Evolutionary conservation across 2,888 invertebrate genomes (phyloP).

Genomic region (Linnaemya vulpina): DNA sequence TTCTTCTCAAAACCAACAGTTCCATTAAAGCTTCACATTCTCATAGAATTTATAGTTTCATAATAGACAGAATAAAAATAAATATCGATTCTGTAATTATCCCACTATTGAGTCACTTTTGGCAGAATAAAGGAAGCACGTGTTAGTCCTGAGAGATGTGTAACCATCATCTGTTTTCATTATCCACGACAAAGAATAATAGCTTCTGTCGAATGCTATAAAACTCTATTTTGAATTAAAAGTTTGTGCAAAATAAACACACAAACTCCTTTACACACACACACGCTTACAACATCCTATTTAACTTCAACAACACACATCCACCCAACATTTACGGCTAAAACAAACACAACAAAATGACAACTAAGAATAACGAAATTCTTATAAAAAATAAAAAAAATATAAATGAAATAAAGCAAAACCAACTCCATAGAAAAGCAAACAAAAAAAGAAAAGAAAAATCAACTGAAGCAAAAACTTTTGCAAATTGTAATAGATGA

Average conservation of each 20-base stretch:
- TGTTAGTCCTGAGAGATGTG: constrained; percentile 11
- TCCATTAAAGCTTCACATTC: no score
- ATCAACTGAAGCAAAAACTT: neutral
- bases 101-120: neutral
- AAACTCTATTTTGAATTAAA: constrained; percentile 48
- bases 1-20: no score
- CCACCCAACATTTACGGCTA: neutral
- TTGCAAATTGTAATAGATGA: neutral
- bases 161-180: constrained; percentile 58
- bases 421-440: no score
- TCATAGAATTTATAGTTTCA: no score
- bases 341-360: neutral
- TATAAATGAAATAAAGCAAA: neutral
- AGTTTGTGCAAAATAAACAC: constrained; percentile 8
- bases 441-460: no score
- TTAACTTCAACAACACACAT: neutral
- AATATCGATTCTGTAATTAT: no score
- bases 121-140: neutral
- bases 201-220: constrained; percentile 36
- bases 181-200: constrained; percentile 59
- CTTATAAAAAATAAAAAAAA: neutral
- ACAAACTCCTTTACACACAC: neutral
- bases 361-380: constrained; percentile 1
- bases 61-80: no score
- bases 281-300: neutral